phyloP scores from a whole-genome alignment of 2,888 invertebrate species.

The Rambutsinella grinnellia region DNA sequence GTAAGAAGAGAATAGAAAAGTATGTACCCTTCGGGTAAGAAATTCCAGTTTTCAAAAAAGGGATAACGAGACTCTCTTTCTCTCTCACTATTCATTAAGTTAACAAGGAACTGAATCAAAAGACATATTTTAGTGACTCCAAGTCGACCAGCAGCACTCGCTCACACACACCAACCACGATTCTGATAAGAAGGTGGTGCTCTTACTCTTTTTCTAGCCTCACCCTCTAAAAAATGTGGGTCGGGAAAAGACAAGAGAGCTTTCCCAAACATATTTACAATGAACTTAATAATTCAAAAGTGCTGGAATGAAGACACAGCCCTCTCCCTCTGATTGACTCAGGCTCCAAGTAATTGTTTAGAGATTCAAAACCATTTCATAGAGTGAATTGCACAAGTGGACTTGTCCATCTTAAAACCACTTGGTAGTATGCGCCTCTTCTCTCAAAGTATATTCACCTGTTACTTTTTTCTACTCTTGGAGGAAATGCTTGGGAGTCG shows the following conservation, averaged over 20 bases:
- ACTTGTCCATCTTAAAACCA: no score
- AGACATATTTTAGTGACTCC: conserved; percentile 38
- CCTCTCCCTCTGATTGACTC: conserved; percentile 57
- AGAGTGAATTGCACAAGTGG: neutral
- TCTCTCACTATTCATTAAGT: conserved; percentile 53
- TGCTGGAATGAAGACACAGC: conserved; percentile 49
- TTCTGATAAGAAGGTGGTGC: neutral
- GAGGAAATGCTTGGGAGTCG: neutral
- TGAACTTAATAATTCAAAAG: conserved; percentile 49
- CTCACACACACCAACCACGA: neutral
- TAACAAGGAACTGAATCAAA: conserved; percentile 55
- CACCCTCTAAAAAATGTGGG: conserved; percentile 3
- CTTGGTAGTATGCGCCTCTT: no score
- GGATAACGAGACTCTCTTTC: conserved; percentile 35
- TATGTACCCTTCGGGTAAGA: conserved; percentile 45
- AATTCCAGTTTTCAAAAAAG: conserved; percentile 31
- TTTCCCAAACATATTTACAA: neutral
- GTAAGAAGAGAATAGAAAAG: conserved; percentile 1
- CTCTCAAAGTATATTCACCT: no score
- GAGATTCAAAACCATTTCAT: conserved; percentile 38
- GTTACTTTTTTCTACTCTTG: no score
- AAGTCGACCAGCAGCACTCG: conserved; percentile 19
- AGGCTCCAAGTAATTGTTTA: conserved; percentile 48
- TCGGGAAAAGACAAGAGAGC: conserved; percentile 17
- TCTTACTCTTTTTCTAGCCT: conserved; percentile 7